Evolutionary conservation across 2,797 vertebrate species (phyloP), one percentile per base, ranked within the genome.

Genomic region (Enteromius trimaculatus): DNA sequence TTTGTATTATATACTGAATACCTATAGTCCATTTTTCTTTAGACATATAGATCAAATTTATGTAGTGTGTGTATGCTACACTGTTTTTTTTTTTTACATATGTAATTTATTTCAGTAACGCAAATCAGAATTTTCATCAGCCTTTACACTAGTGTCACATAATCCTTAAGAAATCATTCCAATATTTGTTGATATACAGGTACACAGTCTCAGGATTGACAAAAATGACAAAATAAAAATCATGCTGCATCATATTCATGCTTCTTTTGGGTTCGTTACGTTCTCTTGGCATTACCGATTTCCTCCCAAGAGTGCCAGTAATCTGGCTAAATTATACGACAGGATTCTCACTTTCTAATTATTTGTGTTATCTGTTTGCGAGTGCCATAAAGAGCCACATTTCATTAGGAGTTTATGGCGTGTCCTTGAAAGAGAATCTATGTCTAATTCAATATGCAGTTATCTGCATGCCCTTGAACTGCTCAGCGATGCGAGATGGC

Each of bases 401-500:
- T 86, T 80, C 76, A 74, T 85, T 68, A 77, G 51, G 39, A 72
- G 78, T 85, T 23, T 62, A 84, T 72, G 55, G 47, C 9, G 1
- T 62, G 78, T 31, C 64, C 75, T 85, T 74, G 81, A 65, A 75
- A 80, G 49, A 75, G 19, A 66, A 75, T 84, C 68, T 53, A 44
- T 34, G 70, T 58, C 69, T 84, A 68, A 80, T 80, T 80, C 70
- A 53, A 47, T 62, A 64, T 79, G 37, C 80, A 49, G 74, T 76
- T 86, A 87, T 87, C 77, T 77, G 47, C 23, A 62, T 84, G 84
- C 31, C 81, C 85, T 88, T 88, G 65, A 64, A 75, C 21, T 75
- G 72, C 70, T 86, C 62, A 71, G 68, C 42, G 42, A 83, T 83
- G 49, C 62, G 11, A 78, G 39, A 49, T 58, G 44, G 44, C 76